These are phyloP conservation scores for Dyspetes luteomarginatus DNA, from an alignment of 2,888 invertebrate genomes.

Conservation along the genomic window DNA sequence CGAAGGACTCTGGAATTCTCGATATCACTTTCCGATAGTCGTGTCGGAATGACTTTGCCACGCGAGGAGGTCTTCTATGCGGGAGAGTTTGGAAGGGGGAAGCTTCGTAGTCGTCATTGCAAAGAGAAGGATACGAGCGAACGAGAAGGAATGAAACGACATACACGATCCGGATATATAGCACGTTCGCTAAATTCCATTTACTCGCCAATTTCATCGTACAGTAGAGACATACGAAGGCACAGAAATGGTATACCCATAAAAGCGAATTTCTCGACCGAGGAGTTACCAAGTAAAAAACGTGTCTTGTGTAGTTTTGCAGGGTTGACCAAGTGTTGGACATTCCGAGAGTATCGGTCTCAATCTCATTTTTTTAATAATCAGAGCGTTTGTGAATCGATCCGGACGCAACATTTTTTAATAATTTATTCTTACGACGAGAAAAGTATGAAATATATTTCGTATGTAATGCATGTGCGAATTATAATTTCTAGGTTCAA, in stretches of 20 bases:
- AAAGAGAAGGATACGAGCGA: constrained; percentile 22
- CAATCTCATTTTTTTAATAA: no score
- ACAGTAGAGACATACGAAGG: no score
- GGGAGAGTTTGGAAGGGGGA: neutral
- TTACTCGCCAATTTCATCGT: constrained; percentile 71
- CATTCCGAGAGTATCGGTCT: no score
- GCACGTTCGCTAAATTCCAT: constrained; percentile 71
- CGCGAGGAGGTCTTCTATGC: constrained; percentile 50
- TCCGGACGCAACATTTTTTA: no score
- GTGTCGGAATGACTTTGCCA: constrained; percentile 64
- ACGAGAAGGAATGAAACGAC: constrained; percentile 9
- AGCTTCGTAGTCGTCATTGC: constrained; percentile 4
- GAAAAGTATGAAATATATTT: no score
- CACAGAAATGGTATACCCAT: constrained; percentile 25
- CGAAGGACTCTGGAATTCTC: constrained; percentile 75
- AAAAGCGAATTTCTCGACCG: constrained; percentile 1
- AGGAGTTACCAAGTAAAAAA: constrained; percentile 32
- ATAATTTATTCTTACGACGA: no score
- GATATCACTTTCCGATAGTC: constrained; percentile 77
- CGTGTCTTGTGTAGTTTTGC: no score
- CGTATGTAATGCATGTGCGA: no score
- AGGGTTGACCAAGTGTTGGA: no score
- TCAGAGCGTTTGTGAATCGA: no score
- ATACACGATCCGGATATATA: constrained; percentile 34
- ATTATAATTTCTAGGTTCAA: no score